Evolutionary conservation across 2,888 invertebrate species (phyloP).

Genomic region (Parelbella ahira): DNA sequence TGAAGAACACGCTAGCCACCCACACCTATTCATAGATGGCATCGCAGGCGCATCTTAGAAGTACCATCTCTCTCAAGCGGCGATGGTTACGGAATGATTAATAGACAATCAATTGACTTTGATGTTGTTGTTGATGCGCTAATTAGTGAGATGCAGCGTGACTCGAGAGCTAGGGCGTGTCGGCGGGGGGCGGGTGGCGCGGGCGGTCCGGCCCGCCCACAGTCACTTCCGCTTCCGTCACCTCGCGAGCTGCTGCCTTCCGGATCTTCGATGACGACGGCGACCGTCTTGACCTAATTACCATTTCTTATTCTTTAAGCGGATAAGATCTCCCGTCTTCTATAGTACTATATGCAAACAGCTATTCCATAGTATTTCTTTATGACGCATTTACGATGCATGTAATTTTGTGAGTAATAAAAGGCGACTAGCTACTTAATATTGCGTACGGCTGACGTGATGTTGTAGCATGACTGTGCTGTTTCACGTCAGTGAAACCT

Average conservation of each 20-base stretch:
- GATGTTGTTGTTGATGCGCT: conserved; percentile 37
- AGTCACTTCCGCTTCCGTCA: conserved; percentile 74
- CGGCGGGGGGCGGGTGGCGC: conserved; percentile 68
- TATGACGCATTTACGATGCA: too few species aligned
- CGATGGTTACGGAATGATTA: too few species aligned
- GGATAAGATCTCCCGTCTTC: too few species aligned
- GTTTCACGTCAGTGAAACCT: neutral
- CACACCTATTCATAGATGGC: too few species aligned
- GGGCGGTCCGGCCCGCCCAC: conserved; percentile 75
- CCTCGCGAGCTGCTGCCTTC: conserved; percentile 37
- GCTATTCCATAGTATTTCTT: too few species aligned
- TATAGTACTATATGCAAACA: too few species aligned
- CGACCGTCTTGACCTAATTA: conserved; percentile 10
- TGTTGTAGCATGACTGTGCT: neutral
- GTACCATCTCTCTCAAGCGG: too few species aligned
- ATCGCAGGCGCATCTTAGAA: conserved; percentile 4
- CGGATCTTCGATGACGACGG: conserved; percentile 16
- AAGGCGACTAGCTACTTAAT: neutral
- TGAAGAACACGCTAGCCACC: too few species aligned
- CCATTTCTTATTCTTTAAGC: too few species aligned
- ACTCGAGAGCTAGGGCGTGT: conserved; percentile 71
- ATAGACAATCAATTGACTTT: conserved; percentile 5
- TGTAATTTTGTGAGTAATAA: neutral
- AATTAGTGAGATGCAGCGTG: conserved; percentile 65
- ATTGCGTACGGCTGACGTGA: neutral